Conservation (phyloP, 2,797 vertebrate genomes). For the Hippocampus kuda region DNA sequence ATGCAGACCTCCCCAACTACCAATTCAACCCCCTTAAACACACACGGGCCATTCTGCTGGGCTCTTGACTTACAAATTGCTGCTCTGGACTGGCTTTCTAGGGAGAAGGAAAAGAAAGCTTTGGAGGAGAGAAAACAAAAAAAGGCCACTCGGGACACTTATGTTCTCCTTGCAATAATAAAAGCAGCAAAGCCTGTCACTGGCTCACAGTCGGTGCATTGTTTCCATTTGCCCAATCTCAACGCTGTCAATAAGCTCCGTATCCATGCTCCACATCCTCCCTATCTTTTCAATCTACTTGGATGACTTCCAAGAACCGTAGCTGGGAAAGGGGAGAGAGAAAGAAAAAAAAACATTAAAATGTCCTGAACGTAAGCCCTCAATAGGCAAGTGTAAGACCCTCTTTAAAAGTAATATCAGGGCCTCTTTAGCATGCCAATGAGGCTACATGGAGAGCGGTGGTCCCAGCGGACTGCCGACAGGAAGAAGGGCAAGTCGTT, state of each 20-base stretch:
- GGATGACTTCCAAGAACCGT: conserved; percentile 57
- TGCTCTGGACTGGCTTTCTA: conserved; percentile 60
- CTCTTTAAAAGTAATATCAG: conserved; percentile 66
- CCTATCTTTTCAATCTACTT: conserved; percentile 62
- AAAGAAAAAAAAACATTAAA: conserved; percentile 44
- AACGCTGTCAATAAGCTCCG: conserved; percentile 68
- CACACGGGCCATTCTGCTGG: conserved; percentile 53
- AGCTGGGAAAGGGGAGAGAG: conserved; percentile 21
- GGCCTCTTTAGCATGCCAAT: conserved; percentile 64
- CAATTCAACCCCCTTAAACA: conserved; percentile 40
- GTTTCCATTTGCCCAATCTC: conserved; percentile 70
- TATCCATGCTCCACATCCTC: conserved; percentile 51
- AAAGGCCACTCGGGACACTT: conserved; percentile 66
- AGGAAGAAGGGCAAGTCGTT: conserved; percentile 48
- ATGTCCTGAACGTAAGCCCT: conserved; percentile 61
- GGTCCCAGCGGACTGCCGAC: conserved; percentile 36
- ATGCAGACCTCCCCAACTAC: conserved; percentile 42
- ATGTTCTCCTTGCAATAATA: conserved; percentile 60
- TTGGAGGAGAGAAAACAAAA: conserved; percentile 24
- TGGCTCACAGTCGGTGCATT: conserved; percentile 76
- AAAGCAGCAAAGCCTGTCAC: conserved; percentile 57
- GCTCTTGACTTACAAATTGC: conserved; percentile 73
- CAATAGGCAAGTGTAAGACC: conserved; percentile 61
- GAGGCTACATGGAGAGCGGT: conserved; percentile 49
- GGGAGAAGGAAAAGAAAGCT: conserved; percentile 41